A percentile compares a stretch with the other conserved stretches of the same genome.
These are phyloP conservation scores for Nomada ferruginata DNA, from an alignment of 2,888 invertebrate species.

Conservation along the genomic window DNA sequence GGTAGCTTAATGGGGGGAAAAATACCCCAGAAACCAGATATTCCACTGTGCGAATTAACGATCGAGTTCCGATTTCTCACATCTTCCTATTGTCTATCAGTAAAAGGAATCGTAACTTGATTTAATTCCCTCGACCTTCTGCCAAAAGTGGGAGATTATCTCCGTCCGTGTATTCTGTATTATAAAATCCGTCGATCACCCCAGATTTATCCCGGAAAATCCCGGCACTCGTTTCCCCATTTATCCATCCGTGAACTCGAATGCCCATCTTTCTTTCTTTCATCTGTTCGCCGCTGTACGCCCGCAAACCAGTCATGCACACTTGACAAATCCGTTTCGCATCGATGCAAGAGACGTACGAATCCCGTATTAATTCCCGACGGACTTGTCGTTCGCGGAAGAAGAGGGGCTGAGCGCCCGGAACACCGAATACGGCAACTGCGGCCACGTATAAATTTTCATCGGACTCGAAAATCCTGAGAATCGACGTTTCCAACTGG, in stretches of 20 bases:
- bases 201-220: no score
- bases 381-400: background rate
- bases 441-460: background rate
- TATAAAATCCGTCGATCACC: no score
- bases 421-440: background rate
- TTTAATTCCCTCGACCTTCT: no score
- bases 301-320: background rate
- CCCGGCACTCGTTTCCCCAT: background rate
- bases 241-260: background rate
- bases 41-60: background rate
- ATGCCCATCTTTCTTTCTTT: slow-evolving; percentile 22
- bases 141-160: no score
- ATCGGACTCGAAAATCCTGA: background rate
- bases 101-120: no score
- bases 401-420: background rate
- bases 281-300: background rate
- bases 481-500: background rate
- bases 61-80: background rate
- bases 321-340: background rate
- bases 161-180: no score
- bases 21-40: background rate
- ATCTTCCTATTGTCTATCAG: background rate
- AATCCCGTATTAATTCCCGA: background rate
- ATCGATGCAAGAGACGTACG: background rate
- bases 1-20: background rate